A percentile compares a stretch with the other conserved stretches of the same genome.
These are phyloP conservation scores for Hyposoter didymator DNA, from an alignment of 2,888 invertebrate species.

Conservation along the genomic window DNA sequence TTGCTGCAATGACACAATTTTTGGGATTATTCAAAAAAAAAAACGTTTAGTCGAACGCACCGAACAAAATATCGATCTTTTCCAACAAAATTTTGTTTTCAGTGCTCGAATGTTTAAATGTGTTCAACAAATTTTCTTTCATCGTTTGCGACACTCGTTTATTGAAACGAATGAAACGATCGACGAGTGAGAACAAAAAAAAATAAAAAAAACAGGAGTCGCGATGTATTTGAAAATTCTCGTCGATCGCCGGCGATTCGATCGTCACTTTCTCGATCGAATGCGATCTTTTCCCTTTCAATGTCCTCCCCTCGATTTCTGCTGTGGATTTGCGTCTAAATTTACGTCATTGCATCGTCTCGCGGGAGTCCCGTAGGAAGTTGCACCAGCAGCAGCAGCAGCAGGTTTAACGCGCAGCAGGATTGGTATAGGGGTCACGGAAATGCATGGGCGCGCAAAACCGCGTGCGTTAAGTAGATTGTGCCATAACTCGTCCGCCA, in stretches of 20 bases:
- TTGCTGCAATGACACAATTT: too few species aligned
- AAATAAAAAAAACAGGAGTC: neutral
- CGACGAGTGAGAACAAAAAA: neutral
- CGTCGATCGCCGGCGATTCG: neutral
- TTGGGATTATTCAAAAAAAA: too few species aligned
- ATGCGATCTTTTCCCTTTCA: neutral
- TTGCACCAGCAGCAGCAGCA: too few species aligned
- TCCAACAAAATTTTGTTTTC: too few species aligned
- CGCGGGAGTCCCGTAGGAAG: slow-evolving; percentile 42
- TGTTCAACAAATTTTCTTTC: too few species aligned
- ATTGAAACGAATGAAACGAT: neutral
- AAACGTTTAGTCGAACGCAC: too few species aligned
- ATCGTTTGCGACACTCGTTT: neutral
- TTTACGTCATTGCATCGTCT: too few species aligned
- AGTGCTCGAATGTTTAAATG: too few species aligned
- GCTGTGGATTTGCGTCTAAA: too few species aligned
- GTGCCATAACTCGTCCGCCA: slow-evolving; percentile 53
- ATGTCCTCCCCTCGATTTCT: neutral
- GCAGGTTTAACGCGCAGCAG: slow-evolving; percentile 25
- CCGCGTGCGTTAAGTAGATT: slow-evolving; percentile 40
- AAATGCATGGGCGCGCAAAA: slow-evolving; percentile 40
- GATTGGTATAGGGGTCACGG: slow-evolving; percentile 48
- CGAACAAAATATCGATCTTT: too few species aligned
- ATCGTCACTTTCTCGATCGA: neutral
- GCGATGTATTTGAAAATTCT: neutral